A percentile compares a stretch with the other conserved stretches of the same genome.
phyloP scores from a whole-genome alignment of 2,888 invertebrate genomes.

The Tricholauxania praeusta region DNA sequence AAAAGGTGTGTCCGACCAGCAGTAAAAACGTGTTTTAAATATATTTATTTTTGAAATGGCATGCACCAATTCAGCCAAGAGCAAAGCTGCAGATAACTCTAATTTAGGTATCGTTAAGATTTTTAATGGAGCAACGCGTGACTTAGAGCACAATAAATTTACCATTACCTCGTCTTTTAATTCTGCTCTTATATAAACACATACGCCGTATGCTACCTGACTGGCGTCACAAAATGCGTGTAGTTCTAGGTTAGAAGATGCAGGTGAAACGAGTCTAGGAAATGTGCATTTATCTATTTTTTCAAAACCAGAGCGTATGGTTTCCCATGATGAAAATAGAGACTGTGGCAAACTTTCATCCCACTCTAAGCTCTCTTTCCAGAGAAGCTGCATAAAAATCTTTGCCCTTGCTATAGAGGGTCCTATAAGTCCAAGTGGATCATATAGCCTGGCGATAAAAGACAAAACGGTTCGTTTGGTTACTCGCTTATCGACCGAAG shows the following conservation, averaged over 20 bases:
- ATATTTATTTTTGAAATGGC: constrained; percentile 2
- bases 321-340: constrained; percentile 29
- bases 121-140: constrained; percentile 31
- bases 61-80: constrained; percentile 8
- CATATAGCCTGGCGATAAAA: constrained; percentile 36
- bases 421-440: constrained; percentile 41
- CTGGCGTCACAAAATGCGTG: constrained; percentile 43
- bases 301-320: not conserved
- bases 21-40: constrained; percentile 17
- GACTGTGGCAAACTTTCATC: constrained; percentile 37
- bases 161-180: not conserved
- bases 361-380: constrained; percentile 39
- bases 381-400: constrained; percentile 40
- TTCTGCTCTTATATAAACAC: constrained; percentile 1
- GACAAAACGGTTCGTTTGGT: constrained; percentile 40
- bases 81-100: constrained; percentile 1
- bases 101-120: constrained; percentile 13
- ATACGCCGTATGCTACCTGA: constrained; percentile 15
- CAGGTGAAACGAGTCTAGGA: constrained; percentile 30
- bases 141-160: constrained; percentile 13
- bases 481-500: not conserved
- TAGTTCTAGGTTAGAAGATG: constrained; percentile 20
- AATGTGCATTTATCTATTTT: constrained; percentile 13
- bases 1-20: constrained; percentile 35
- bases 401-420: constrained; percentile 42